Base-by-base conservation (phyloP, 2,888 invertebrate genomes). In the Drosophila mayaguana region DNA sequence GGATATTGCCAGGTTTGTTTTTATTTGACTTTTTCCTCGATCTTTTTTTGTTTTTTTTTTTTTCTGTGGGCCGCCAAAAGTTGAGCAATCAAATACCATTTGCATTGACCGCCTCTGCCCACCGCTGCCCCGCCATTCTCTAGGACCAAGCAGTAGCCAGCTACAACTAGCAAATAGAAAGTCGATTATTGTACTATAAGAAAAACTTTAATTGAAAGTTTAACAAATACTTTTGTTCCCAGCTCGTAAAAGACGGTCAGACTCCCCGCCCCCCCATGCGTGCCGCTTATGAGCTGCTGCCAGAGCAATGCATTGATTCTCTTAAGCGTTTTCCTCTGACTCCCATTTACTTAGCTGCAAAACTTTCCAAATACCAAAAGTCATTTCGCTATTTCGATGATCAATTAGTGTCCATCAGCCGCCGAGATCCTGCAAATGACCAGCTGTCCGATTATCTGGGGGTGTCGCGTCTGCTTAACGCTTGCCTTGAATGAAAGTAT, bases 31-130 rank as follows among this genome's bases (percentile, higher is more conserved):
- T 22, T 34, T 32, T 28, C 28, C 28, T 28, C 28, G 7, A 28
- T 1, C 28, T 28, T 20, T 36, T 6, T 36, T 5, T 36, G 14
- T 28, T 48, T 36, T 36, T 48, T 42, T 20, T 63, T 51, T 18
- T 14, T 63, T 55, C 57, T 34, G 32, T 46, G 51, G 22, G 66
- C 59, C 50, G 78, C 65, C 67, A 63, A 78, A 76, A 81, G 75
- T 85, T 85, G 73, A 78, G 88, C 84, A 88, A 88, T 84, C 66
- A 88, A 82, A 88, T 79, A 81, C 81, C 83, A 84, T 84, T 84
- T 84, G 84, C 84, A 84, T 84, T 84, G 75, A 46, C 54, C 51
- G 72, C 59, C 64, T 56, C 65, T 60, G 14, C 25, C 18, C 43
- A 16, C 38, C 16, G 38, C 22, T 7, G 28, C 38, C 18, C 28